phyloP scores from a whole-genome alignment of 2,113 vertebrate species.

The Austrofundulus limnaeus region DNA sequence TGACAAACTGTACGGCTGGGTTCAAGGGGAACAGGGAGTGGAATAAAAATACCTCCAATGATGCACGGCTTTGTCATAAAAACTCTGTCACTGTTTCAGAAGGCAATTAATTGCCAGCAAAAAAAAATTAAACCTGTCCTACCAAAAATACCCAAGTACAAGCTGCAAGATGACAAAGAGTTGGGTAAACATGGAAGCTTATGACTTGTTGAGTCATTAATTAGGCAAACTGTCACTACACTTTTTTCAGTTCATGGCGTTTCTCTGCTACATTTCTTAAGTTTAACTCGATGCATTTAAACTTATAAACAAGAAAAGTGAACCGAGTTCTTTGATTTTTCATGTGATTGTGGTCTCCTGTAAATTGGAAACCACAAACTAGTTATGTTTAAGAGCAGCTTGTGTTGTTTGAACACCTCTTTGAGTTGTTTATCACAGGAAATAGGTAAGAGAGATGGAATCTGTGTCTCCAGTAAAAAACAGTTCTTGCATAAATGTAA shows the following conservation, averaged over 20 bases:
- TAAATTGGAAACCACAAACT: background rate
- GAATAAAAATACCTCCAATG: slow-evolving; percentile 39
- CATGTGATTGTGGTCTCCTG: background rate
- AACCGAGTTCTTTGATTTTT: background rate
- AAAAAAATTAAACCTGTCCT: slow-evolving; percentile 63
- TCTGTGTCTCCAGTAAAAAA: slow-evolving; percentile 1
- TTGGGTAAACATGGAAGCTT: slow-evolving; percentile 40
- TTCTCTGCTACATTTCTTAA: slow-evolving; percentile 3
- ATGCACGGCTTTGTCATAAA: slow-evolving; percentile 57
- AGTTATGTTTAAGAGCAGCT: too few relatives aligned
- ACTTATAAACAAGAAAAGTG: background rate
- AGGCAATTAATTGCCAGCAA: slow-evolving; percentile 65
- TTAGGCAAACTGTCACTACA: slow-evolving; percentile 35
- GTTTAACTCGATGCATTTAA: background rate
- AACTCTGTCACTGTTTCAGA: slow-evolving; percentile 37
- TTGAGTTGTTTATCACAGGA: background rate
- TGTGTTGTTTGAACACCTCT: background rate
- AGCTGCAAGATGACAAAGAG: slow-evolving; percentile 57
- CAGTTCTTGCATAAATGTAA: slow-evolving; percentile 7
- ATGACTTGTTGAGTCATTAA: slow-evolving; percentile 59
- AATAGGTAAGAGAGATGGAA: background rate
- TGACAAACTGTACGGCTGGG: slow-evolving; percentile 15
- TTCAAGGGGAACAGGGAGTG: slow-evolving; percentile 23
- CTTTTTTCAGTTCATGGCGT: slow-evolving; percentile 27
- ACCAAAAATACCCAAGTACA: slow-evolving; percentile 56